Percentiles rank a stretch among this genome's conserved stretches.
phyloP scores from a whole-genome alignment of 2,888 invertebrate genomes.

The Elegia similella region DNA sequence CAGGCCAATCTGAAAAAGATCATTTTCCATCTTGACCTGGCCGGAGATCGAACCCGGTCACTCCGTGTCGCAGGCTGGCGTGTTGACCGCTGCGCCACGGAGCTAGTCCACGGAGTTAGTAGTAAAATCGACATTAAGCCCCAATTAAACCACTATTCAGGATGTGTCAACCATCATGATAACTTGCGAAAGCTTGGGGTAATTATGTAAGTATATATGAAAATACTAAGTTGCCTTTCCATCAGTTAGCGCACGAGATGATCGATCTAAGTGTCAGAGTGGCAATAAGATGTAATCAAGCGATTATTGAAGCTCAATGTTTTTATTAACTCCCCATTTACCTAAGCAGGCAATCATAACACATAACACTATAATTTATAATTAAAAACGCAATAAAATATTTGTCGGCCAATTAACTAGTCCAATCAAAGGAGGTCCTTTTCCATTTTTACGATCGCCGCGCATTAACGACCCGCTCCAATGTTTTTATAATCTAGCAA shows the following conservation, averaged over 20 bases:
- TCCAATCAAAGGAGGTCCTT: constrained; percentile 62
- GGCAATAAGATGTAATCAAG: constrained; percentile 23
- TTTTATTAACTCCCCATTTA: constrained; percentile 21
- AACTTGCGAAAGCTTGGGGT: not conserved
- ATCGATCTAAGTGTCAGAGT: constrained; percentile 25
- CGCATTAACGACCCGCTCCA: constrained; percentile 56
- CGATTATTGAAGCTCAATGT: constrained; percentile 18
- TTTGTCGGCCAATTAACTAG: constrained; percentile 39
- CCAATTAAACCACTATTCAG: not conserved
- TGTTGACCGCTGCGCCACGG: no score
- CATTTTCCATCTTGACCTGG: no score
- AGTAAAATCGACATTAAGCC: no score
- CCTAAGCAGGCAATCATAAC: not conserved
- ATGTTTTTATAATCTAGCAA: constrained; percentile 71
- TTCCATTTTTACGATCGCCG: constrained; percentile 59
- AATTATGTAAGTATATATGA: constrained; percentile 1
- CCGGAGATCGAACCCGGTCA: no score
- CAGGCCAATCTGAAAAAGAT: no score
- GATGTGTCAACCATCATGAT: not conserved
- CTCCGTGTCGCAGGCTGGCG: no score
- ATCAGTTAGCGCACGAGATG: constrained; percentile 4
- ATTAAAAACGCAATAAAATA: constrained; percentile 21
- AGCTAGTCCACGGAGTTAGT: no score
- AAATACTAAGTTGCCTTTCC: not conserved
- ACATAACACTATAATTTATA: constrained; percentile 11